These are phyloP conservation scores for Ornithorhynchus anatinus DNA, from an alignment of 2,113 vertebrate genomes.

Conservation along the genomic window DNA sequence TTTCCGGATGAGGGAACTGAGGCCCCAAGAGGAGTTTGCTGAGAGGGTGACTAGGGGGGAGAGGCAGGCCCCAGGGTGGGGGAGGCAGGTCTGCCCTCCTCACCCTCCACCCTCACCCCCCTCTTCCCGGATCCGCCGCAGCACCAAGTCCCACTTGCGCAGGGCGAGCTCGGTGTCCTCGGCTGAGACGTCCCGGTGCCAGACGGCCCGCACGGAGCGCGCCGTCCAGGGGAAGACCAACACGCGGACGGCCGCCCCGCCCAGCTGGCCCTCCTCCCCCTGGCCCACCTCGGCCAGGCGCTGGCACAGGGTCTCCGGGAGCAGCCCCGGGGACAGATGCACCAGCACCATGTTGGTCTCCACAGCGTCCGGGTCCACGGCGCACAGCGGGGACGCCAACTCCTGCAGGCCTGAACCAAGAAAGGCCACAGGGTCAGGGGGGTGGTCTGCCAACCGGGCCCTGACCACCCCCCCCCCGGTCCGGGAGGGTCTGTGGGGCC, in stretches of 20 bases:
- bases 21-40: too few relatives aligned
- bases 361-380: constrained; percentile 58
- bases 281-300: constrained; percentile 63
- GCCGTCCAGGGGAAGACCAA: constrained; percentile 73
- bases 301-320: constrained; percentile 71
- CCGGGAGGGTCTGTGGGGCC: neutral
- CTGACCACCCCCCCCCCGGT: accelerated
- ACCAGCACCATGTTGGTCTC: constrained; percentile 84
- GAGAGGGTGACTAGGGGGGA: neutral
- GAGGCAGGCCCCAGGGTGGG: too few relatives aligned
- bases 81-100: neutral
- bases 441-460: neutral
- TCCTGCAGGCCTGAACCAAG: constrained; percentile 41
- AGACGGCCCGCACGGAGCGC: constrained; percentile 61
- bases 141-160: constrained; percentile 77
- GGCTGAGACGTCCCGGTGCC: constrained; percentile 76
- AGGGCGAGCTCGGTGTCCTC: constrained; percentile 73
- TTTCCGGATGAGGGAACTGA: too few relatives aligned
- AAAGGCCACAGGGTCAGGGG: neutral
- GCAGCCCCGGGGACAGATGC: constrained; percentile 20
- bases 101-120: neutral
- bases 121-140: constrained; percentile 18
- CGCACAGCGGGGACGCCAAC: constrained; percentile 67
- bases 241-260: constrained; percentile 63
- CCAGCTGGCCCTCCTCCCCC: constrained; percentile 61